Conservation (phyloP, 2,888 invertebrate genomes). For the Caradrina clavipalpis region DNA sequence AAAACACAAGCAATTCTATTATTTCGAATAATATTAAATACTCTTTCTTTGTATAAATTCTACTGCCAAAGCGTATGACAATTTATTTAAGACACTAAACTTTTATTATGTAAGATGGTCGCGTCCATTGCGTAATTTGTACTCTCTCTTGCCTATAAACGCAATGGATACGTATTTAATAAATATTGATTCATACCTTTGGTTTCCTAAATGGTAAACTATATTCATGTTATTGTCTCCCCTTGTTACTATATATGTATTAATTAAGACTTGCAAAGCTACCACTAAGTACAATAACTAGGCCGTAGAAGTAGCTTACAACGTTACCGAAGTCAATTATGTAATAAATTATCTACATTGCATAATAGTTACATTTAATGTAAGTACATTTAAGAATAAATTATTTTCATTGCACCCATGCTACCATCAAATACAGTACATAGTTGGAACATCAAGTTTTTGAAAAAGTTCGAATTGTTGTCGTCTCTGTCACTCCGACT, state of each 20-base stretch:
- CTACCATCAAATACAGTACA: slow-evolving; percentile 17
- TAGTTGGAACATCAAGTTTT: not conserved
- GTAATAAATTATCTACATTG: slow-evolving; percentile 69
- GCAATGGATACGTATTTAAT: slow-evolving; percentile 21
- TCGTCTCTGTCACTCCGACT: not conserved
- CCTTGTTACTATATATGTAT: slow-evolving; percentile 12
- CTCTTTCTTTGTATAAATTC: slow-evolving; percentile 55
- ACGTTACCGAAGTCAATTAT: slow-evolving; percentile 86
- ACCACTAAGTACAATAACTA: slow-evolving; percentile 88
- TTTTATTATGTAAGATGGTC: slow-evolving; percentile 3
- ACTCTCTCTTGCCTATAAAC: slow-evolving; percentile 27
- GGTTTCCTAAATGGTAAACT: slow-evolving; percentile 1
- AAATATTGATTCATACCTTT: slow-evolving; percentile 3
- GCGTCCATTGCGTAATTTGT: slow-evolving; percentile 17
- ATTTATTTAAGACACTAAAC: slow-evolving; percentile 7
- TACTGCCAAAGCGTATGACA: slow-evolving; percentile 56
- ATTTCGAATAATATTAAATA: slow-evolving; percentile 48
- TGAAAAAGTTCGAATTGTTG: not conserved
- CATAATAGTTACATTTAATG: slow-evolving; percentile 64
- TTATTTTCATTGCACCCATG: slow-evolving; percentile 56
- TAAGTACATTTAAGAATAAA: slow-evolving; percentile 62
- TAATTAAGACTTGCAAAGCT: slow-evolving; percentile 75
- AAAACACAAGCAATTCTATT: slow-evolving; percentile 80
- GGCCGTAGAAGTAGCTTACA: slow-evolving; percentile 77
- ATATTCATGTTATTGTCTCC: slow-evolving; percentile 6